These are phyloP conservation scores for Thamnophis sirtalis DNA, from an alignment of 2,113 vertebrate species.

Conservation along the genomic window DNA sequence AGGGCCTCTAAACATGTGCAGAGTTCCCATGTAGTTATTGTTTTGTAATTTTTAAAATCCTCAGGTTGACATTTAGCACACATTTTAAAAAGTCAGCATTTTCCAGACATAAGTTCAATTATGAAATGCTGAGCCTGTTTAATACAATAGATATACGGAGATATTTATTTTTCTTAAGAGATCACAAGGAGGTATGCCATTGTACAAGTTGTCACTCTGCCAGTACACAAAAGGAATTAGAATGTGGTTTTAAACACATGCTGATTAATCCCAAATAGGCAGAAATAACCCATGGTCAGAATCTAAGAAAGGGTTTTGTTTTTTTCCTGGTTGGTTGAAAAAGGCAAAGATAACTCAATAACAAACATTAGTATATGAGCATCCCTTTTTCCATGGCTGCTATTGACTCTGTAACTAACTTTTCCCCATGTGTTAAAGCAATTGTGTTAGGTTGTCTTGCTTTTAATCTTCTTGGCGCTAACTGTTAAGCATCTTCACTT, in stretches of 20 bases:
- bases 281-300: not conserved
- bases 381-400: not conserved
- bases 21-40: not conserved
- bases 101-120: not conserved
- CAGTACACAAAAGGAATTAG: not conserved
- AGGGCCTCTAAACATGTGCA: not conserved
- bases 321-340: not conserved
- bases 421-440: not conserved
- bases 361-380: not conserved
- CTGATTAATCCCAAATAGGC: not conserved
- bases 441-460: not conserved
- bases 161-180: not conserved
- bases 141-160: not conserved
- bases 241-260: not conserved
- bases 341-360: not conserved
- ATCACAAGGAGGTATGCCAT: not conserved
- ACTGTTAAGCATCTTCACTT: not conserved
- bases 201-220: not conserved
- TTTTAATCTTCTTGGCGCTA: not conserved
- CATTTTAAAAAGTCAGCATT: not conserved
- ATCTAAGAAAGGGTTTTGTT: not conserved
- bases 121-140: not conserved
- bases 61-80: not conserved
- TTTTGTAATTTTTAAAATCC: not conserved
- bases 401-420: not conserved